Evolutionary conservation across 35 echinoderm and acorn worm genomes (phyloP).

Genomic region (Strongylocentrotus purpuratus): DNA sequence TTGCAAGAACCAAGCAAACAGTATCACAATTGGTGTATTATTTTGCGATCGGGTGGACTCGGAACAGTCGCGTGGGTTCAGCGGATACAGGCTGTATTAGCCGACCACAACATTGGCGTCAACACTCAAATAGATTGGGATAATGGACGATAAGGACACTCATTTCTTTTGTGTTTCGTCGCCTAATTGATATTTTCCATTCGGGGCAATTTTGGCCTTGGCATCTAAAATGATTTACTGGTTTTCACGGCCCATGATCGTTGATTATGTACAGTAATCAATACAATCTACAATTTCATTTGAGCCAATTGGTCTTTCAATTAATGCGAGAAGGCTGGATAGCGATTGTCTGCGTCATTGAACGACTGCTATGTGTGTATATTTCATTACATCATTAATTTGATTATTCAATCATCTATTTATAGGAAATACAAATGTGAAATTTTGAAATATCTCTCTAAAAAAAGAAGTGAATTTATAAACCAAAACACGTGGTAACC

Average conservation of each 20-base stretch:
- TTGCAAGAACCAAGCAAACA: too few relatives aligned
- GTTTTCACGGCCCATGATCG: not conserved
- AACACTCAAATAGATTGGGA: not conserved
- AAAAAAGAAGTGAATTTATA: too few relatives aligned
- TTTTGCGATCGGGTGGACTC: not conserved
- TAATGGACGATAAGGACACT: not conserved
- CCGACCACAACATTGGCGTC: not conserved
- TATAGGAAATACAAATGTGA: not conserved
- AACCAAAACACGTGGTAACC: too few relatives aligned
- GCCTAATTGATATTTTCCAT: constrained; percentile 13
- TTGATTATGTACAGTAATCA: not conserved
- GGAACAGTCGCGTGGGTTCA: not conserved
- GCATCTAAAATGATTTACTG: not conserved
- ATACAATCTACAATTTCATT: constrained; percentile 11
- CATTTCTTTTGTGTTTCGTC: not conserved
- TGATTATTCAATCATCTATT: not conserved
- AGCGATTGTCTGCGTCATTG: not conserved
- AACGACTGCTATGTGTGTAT: not conserved
- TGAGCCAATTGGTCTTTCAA: not conserved
- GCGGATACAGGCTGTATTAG: not conserved
- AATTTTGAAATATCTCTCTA: too few relatives aligned
- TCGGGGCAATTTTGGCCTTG: not conserved
- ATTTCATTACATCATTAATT: not conserved
- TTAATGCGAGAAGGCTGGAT: not conserved
- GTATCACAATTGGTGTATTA: not conserved